phyloP scores from a whole-genome alignment of 2,888 invertebrate genomes.

The Brenthis daphne region DNA sequence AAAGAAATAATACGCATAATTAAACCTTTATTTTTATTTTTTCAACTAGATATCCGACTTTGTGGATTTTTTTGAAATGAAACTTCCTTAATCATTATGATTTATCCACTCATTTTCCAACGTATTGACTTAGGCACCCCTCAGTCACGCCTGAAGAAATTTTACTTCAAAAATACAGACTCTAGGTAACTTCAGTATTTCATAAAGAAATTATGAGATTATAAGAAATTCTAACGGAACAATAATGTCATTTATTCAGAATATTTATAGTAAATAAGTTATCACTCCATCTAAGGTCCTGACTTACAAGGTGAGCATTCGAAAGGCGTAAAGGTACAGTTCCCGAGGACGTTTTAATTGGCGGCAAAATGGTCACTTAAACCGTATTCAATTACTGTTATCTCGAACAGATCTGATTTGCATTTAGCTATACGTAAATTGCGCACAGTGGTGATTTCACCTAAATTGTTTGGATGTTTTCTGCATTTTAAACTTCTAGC shows the following conservation, averaged over 20 bases:
- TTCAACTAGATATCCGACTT: too few relatives aligned
- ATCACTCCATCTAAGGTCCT: slow-evolving; percentile 28
- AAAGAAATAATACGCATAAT: too few relatives aligned
- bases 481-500: not conserved
- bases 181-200: not conserved
- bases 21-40: too few relatives aligned
- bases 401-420: slow-evolving; percentile 22
- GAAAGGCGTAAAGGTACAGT: slow-evolving; percentile 28
- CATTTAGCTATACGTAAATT: slow-evolving; percentile 17
- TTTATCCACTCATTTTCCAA: too few relatives aligned
- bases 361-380: slow-evolving; percentile 27
- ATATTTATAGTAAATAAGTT: slow-evolving; percentile 18
- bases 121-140: too few relatives aligned
- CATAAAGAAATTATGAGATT: not conserved
- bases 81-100: too few relatives aligned
- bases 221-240: too few relatives aligned
- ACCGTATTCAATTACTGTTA: slow-evolving; percentile 25
- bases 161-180: not conserved
- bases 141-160: too few relatives aligned
- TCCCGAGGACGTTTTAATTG: slow-evolving; percentile 27
- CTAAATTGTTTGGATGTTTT: slow-evolving; percentile 1
- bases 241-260: not conserved
- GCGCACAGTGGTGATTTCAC: slow-evolving; percentile 1
- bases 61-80: too few relatives aligned
- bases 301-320: slow-evolving; percentile 24